Evolutionary conservation across 2,113 vertebrate genomes (phyloP).

Genomic region (Lophius piscatorius): DNA sequence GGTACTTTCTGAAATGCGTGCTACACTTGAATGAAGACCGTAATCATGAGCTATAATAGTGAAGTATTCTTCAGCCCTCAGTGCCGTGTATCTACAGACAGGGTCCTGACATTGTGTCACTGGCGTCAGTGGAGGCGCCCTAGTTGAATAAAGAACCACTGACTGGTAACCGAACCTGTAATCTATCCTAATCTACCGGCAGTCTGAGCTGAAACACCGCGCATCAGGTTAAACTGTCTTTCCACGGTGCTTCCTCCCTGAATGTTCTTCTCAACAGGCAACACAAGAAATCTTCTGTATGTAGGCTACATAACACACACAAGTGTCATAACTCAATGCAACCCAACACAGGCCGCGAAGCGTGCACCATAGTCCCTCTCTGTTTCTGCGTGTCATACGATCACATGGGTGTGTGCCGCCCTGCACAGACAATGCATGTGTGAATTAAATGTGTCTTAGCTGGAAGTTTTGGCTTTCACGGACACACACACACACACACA

Average conservation of each 20-base stretch:
- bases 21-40: no score
- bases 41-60: no score
- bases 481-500: conserved; percentile 59
- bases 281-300: conserved; percentile 12
- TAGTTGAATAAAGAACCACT: conserved; percentile 1
- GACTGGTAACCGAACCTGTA: conserved; percentile 21
- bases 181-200: conserved; percentile 20
- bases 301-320: conserved; percentile 8
- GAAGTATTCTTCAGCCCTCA: neutral
- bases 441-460: conserved; percentile 61
- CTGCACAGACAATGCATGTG: conserved; percentile 62
- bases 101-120: neutral
- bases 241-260: neutral
- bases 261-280: conserved; percentile 6
- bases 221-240: conserved; percentile 8
- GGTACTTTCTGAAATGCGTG: no score
- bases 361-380: conserved; percentile 17
- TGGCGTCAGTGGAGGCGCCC: conserved; percentile 10
- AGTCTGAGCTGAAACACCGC: conserved; percentile 18
- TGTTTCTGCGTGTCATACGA: conserved; percentile 61
- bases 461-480: conserved; percentile 73
- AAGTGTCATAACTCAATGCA: conserved; percentile 22
- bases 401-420: conserved; percentile 73
- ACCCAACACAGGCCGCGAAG: conserved; percentile 17
- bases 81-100: neutral